Percentiles rank a stretch among this genome's conserved stretches.
Conservation (phyloP, 1,140 invertebrate genomes). For the Aphaenogaster rudis region DNA sequence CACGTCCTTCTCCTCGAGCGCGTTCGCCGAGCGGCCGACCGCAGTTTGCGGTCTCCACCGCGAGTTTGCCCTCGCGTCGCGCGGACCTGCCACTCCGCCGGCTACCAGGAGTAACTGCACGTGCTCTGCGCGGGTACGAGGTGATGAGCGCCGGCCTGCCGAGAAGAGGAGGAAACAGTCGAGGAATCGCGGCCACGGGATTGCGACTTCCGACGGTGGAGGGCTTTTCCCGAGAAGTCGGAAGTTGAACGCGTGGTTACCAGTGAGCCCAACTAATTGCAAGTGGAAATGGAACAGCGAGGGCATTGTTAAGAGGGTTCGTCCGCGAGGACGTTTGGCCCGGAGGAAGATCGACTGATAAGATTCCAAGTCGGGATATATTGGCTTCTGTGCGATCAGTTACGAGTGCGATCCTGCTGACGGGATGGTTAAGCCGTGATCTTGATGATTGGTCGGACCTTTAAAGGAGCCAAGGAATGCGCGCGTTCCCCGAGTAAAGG, state of each 20-base stretch:
- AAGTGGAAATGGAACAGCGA: slow-evolving; percentile 30
- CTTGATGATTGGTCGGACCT: slow-evolving; percentile 10
- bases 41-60: slow-evolving; percentile 71
- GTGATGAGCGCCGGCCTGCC: slow-evolving; percentile 2
- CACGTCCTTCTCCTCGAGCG: slow-evolving; percentile 68
- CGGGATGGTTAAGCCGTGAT: background rate
- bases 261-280: slow-evolving; percentile 1
- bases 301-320: background rate
- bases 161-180: slow-evolving; percentile 49
- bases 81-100: slow-evolving; percentile 72
- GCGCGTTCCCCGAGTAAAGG: background rate
- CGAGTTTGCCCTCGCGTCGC: slow-evolving; percentile 72
- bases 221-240: background rate
- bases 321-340: background rate
- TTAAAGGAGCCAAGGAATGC: background rate
- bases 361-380: background rate
- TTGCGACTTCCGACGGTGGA: background rate
- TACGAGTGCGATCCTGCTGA: background rate
- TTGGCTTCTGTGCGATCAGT: background rate
- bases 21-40: slow-evolving; percentile 68
- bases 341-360: background rate
- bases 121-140: slow-evolving; percentile 53
- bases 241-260: slow-evolving; percentile 49
- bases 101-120: slow-evolving; percentile 74
- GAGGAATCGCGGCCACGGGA: slow-evolving; percentile 37